Base-by-base conservation (phyloP, 2,797 vertebrate species). In the Lutjanus campechanus region DNA sequence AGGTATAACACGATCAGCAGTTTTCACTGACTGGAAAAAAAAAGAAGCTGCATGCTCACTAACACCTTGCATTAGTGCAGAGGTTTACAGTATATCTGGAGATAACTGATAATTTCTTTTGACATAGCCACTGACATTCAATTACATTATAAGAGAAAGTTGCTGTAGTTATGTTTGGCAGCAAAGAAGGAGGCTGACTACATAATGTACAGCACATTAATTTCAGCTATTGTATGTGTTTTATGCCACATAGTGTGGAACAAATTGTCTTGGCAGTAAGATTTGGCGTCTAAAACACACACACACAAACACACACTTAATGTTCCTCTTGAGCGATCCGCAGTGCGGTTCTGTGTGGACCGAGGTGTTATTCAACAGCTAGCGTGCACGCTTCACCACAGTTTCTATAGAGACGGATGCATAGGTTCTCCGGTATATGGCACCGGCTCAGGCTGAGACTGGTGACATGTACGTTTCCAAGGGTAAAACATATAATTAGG, bases 381-480 rank as follows among this genome's bases (percentile, higher is more conserved):
- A 62, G 69, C 36, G 51, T 77, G 54, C 81, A 64, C 5, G 46
- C 87, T 74, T 76, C 77, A 60, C 67, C 76, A 16, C 83, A 74
- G 89, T 93, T 93, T 89, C 92, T 93, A 92, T 94, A 88, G 90
- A 82, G 88, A 94, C 90, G 2, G 56, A 81, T 69, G 50, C 77
- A 70, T 69, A 77, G 67, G 62, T 73, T 17, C 55, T 43, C 22
- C 4, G 58, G 53, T 29, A 59, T 50, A 20, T 6, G 46, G 47
- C 46, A 7, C 0, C 10, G 11, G 12, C 63, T 73, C 77, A 11
- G 22, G 29, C 76, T 89, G 25, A 76, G 82, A 91, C 77, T 85
- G 89, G 67, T 69, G 51, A 78, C 65, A 67, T 53, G 69, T 77
- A 77, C 64, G 75, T 73, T 81, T 77, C 36, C 19, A 11, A 40